phyloP scores from a whole-genome alignment of 2,888 invertebrate genomes.

The Philereme vetulata region DNA sequence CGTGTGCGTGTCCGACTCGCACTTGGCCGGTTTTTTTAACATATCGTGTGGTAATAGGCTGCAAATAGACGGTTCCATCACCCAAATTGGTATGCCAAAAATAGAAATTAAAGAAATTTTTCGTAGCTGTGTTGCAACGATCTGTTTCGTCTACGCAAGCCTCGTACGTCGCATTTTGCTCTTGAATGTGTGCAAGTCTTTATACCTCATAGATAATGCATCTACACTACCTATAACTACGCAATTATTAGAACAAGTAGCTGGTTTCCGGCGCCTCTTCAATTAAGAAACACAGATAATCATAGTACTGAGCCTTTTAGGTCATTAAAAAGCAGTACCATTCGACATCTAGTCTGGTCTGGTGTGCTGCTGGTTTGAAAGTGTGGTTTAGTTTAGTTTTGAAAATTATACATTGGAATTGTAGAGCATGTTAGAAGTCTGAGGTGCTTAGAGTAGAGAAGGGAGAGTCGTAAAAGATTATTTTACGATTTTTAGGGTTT shows the following conservation, averaged over 20 bases:
- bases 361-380: constrained; percentile 15
- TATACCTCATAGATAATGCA: constrained; percentile 34
- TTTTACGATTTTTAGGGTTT: too few relatives aligned
- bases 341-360: constrained; percentile 38
- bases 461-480: too few relatives aligned
- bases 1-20: too few relatives aligned
- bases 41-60: too few relatives aligned
- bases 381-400: constrained; percentile 20
- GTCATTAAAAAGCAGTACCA: constrained; percentile 45
- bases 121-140: too few relatives aligned
- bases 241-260: constrained; percentile 43
- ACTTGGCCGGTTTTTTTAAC: too few relatives aligned
- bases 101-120: too few relatives aligned
- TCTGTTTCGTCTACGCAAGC: too few relatives aligned
- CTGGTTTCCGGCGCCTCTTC: constrained; percentile 44
- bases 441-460: not conserved
- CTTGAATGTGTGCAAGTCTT: constrained; percentile 5
- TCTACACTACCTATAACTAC: constrained; percentile 30
- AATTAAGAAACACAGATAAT: constrained; percentile 48
- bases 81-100: too few relatives aligned
- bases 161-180: not conserved
- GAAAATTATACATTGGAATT: constrained; percentile 13
- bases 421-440: constrained; percentile 7
- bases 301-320: constrained; percentile 42
- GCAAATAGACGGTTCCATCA: too few relatives aligned